Percentiles rank a stretch among this genome's conserved stretches.
phyloP scores from a whole-genome alignment of 2,113 vertebrate genomes.

The Setophaga petechia region DNA sequence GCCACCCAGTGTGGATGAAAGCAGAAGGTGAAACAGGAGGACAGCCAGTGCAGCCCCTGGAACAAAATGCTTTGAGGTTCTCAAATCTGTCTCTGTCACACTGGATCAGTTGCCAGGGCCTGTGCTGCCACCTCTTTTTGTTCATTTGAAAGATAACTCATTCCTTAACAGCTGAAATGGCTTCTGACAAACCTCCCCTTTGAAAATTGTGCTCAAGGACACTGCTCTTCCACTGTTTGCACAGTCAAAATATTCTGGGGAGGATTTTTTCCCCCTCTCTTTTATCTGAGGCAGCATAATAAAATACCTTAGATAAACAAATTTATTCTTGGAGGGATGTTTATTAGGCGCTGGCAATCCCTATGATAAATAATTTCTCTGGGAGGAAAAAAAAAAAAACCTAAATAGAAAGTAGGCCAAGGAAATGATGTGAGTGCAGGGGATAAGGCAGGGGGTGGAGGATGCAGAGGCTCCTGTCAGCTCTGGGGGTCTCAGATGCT shows the following conservation, averaged over 20 bases:
- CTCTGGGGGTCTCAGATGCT: background rate
- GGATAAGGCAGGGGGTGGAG: background rate
- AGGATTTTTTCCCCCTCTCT: background rate
- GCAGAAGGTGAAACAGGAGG: constrained; percentile 43
- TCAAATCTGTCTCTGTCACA: constrained; percentile 52
- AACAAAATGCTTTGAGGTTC: constrained; percentile 47
- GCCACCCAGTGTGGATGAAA: background rate
- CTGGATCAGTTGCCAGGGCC: constrained; percentile 24
- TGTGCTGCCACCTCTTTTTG: background rate
- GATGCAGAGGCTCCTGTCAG: background rate
- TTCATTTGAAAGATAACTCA: constrained; percentile 54
- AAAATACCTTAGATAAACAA: constrained; percentile 72
- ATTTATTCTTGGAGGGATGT: constrained; percentile 69
- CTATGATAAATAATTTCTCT: constrained; percentile 65
- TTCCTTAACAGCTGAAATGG: constrained; percentile 54
- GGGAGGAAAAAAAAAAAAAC: background rate
- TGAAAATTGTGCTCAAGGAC: constrained; percentile 65
- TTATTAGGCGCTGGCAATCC: constrained; percentile 51
- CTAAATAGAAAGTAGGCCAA: constrained; percentile 46
- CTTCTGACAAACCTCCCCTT: constrained; percentile 60
- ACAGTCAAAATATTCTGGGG: constrained; percentile 34
- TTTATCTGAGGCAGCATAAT: constrained; percentile 67
- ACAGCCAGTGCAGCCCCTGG: background rate
- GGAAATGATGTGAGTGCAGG: background rate
- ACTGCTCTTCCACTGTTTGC: constrained; percentile 52